These are phyloP conservation scores for Cheiracanthium punctorium DNA, from an alignment of 2,888 invertebrate genomes.

Conservation along the genomic window DNA sequence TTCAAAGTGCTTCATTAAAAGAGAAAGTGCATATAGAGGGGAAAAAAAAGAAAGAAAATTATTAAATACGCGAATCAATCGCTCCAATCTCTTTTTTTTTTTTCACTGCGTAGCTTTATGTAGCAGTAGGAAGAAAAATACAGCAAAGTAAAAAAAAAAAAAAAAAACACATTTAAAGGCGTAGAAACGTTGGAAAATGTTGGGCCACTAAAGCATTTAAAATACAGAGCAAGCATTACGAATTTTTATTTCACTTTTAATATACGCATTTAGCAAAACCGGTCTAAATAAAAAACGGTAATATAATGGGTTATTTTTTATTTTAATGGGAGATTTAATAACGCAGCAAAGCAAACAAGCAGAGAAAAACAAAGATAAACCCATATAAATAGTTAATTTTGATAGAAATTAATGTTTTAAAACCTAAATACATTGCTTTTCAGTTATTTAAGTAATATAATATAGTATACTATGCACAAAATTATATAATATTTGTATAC, in stretches of 20 bases:
- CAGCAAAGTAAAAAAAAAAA: not conserved
- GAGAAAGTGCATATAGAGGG: slow-evolving; percentile 48
- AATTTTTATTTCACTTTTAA: slow-evolving; percentile 15
- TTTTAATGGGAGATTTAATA: not conserved
- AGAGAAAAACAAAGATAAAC: too few species aligned
- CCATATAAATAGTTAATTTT: not conserved
- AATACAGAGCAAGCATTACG: not conserved
- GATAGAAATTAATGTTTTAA: too few species aligned
- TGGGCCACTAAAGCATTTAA: slow-evolving; percentile 32
- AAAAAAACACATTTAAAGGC: slow-evolving; percentile 37
- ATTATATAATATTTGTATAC: too few species aligned
- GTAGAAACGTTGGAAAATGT: slow-evolving; percentile 55
- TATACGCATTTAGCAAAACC: not conserved
- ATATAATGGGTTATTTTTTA: not conserved
- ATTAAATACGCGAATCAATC: slow-evolving; percentile 69
- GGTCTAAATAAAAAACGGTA: not conserved
- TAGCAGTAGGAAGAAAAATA: slow-evolving; percentile 28
- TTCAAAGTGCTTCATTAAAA: slow-evolving; percentile 68
- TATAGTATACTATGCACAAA: too few species aligned
- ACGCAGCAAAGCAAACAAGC: too few species aligned
- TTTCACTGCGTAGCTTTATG: not conserved
- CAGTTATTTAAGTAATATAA: too few species aligned
- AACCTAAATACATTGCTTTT: too few species aligned
- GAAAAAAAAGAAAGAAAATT: slow-evolving; percentile 54
- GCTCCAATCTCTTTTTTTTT: slow-evolving; percentile 33